Conservation (phyloP, 2,113 vertebrate species). For the Rhea americana region DNA sequence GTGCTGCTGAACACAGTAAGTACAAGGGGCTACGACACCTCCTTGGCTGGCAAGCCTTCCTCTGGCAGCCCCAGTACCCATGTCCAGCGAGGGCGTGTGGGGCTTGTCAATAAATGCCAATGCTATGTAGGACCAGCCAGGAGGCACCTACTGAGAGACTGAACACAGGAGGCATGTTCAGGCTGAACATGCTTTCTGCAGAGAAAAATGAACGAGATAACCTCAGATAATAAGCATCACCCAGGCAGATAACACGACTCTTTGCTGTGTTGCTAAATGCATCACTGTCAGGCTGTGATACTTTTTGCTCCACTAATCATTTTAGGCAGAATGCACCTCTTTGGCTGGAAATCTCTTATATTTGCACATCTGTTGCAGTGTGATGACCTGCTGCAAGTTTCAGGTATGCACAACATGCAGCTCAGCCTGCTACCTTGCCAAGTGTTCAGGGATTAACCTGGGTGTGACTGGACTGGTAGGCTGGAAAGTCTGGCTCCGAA, state of each 20-base stretch:
- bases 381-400: not conserved
- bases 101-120: not conserved
- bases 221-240: not conserved
- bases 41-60: not conserved
- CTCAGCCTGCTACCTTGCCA: not conserved
- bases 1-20: not conserved
- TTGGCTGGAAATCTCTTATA: not conserved
- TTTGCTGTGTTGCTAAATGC: not conserved
- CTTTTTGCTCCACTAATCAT: not conserved
- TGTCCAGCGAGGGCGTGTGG: not conserved
- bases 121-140: fast-evolving
- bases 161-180: not conserved
- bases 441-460: not conserved
- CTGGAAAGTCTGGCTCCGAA: not conserved
- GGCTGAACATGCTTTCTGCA: not conserved
- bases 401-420: not conserved
- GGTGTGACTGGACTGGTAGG: not conserved
- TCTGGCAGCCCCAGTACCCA: not conserved
- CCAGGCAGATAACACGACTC: not conserved
- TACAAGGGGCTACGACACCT: not conserved
- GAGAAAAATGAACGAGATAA: not conserved
- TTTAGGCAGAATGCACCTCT: not conserved
- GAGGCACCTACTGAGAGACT: not conserved
- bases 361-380: not conserved
- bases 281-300: not conserved